phyloP scores from a whole-genome alignment of 2,888 invertebrate genomes.

The Tipula confusa region DNA sequence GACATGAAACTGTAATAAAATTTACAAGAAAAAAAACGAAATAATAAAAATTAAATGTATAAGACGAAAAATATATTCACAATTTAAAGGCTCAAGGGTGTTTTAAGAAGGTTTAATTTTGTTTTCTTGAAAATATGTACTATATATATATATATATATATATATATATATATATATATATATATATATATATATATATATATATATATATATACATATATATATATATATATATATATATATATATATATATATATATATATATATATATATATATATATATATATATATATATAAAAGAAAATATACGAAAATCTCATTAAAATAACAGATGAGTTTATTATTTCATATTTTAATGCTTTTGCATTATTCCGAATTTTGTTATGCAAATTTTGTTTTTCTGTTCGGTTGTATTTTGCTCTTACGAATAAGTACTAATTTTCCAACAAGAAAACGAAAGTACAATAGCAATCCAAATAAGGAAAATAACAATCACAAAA shows the following conservation, averaged over 20 bases:
- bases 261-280: too few species aligned
- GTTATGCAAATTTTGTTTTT: background rate
- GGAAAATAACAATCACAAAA: background rate
- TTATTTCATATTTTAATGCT: constrained; percentile 25
- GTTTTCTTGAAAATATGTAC: background rate
- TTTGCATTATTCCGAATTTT: background rate
- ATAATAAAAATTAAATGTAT: constrained; percentile 25
- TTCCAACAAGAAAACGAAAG: background rate
- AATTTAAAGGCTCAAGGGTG: constrained; percentile 25
- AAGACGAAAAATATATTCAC: constrained; percentile 25
- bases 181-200: too few species aligned
- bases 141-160: too few species aligned
- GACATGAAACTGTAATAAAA: constrained; percentile 20
- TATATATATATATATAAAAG: background rate
- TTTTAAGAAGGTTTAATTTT: constrained; percentile 25
- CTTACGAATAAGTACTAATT: constrained; percentile 20
- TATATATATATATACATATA: too few species aligned
- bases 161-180: too few species aligned
- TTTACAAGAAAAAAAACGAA: constrained; percentile 15
- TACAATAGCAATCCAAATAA: background rate
- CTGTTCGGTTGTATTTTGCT: constrained; percentile 5
- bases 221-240: too few species aligned
- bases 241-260: too few species aligned
- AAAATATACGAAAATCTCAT: constrained; percentile 12
- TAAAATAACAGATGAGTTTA: constrained; percentile 25